Base-by-base conservation (phyloP, 2,888 invertebrate species). In the Leucozona laternaria region DNA sequence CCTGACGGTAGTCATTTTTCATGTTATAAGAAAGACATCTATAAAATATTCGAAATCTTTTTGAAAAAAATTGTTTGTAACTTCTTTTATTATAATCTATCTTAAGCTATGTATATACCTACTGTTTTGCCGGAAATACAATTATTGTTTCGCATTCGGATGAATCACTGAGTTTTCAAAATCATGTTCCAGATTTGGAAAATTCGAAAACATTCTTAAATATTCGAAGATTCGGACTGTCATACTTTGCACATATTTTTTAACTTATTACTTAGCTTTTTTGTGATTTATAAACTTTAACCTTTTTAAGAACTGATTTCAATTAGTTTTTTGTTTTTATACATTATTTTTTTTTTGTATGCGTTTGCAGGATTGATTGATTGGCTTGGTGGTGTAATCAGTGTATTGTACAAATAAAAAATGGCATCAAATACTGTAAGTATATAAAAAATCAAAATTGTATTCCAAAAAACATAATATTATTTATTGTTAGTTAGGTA, bases 401-500 rank as follows among this genome's bases (percentile, higher is more conserved):
- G 50, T 15, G 22, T 25, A 53, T 53, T 53, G 7, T 25, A 53
- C 22, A n/a, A 10, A n/a, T n/a, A n/a, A 6, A 55, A n/a, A 55
- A 84, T 84, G 83, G 83, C 79, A 75, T 84, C 83, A 15, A 75
- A 70, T 43, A 71, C 68, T 70, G 83, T 84, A 79, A 84, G 83
- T 84, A 79, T 84, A 79, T 40, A 8, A n/a, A 28, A 3, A 2
- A 7, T 13, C 4, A 6, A 48, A 25, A 53, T 15, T 25, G 1
- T 5, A 13, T 22, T 20, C 7, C 7, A 17, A 45, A 17, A 17
- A 17, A 17, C 7, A 8, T 43, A 43, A 7, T 6, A 5, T 37
- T 40, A 40, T n/a, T 40, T 40, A 37, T n/a, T n/a, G n/a, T n/a
- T n/a, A n/a, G n/a, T n/a, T n/a, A n/a, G n/a, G n/a, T n/a, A n/a